These are phyloP conservation scores for Gymnoscelis rufifasciata DNA, from an alignment of 2,888 invertebrate species.

Conservation along the genomic window DNA sequence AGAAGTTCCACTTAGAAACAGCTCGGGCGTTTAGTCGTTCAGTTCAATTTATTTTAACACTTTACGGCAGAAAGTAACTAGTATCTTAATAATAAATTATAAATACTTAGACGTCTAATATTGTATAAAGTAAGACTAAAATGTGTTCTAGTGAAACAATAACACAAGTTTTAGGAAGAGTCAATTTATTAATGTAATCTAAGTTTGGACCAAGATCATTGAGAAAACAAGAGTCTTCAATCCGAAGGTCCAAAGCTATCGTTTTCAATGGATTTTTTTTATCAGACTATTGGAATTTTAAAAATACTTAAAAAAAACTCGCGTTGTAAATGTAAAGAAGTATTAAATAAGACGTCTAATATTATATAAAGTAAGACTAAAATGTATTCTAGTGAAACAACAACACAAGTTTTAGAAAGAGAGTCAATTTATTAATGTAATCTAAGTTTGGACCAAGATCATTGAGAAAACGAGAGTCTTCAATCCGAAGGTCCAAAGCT, in stretches of 20 bases:
- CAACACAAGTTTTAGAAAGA: no score
- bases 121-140: no score
- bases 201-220: slow-evolving; percentile 40
- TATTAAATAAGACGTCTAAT: no score
- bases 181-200: slow-evolving; percentile 31
- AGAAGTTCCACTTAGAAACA: slow-evolving; percentile 59
- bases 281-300: slow-evolving; percentile 45
- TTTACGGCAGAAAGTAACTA: not conserved
- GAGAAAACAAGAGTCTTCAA: slow-evolving; percentile 19
- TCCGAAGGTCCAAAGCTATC: slow-evolving; percentile 34
- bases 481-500: slow-evolving; percentile 33
- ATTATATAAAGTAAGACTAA: no score
- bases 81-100: no score
- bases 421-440: slow-evolving; percentile 22
- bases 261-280: slow-evolving; percentile 50
- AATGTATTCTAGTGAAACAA: no score
- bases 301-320: no score
- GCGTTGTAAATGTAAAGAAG: no score
- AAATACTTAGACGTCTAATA: no score
- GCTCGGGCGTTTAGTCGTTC: slow-evolving; percentile 15
- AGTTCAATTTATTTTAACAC: slow-evolving; percentile 11
- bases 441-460: slow-evolving; percentile 42
- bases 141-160: no score
- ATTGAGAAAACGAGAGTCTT: slow-evolving; percentile 22
- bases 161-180: no score